These are phyloP conservation scores for Paramormyrops kingsleyae DNA, from an alignment of 2,113 vertebrate species.

Conservation along the genomic window DNA sequence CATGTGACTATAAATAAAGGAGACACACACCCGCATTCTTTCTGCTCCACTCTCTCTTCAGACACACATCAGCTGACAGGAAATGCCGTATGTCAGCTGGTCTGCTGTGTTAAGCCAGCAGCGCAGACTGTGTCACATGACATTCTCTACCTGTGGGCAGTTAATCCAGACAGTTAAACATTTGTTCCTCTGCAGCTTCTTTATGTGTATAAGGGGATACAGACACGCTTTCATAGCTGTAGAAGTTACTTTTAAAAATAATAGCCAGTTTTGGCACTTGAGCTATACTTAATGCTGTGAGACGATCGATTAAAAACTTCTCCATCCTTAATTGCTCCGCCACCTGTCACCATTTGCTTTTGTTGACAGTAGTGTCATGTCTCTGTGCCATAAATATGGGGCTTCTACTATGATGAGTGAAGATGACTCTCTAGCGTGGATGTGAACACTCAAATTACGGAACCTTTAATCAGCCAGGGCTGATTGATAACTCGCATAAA, in stretches of 20 bases:
- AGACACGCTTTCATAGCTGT: neutral
- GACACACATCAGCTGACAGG: neutral
- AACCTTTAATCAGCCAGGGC: neutral
- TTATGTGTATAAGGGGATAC: neutral
- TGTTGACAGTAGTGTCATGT: neutral
- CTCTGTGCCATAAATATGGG: neutral
- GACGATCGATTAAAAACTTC: neutral
- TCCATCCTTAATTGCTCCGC: neutral
- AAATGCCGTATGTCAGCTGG: neutral
- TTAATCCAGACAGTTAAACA: neutral
- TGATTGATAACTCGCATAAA: neutral
- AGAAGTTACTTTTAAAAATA: neutral
- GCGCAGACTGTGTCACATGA: neutral
- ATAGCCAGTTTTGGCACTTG: neutral
- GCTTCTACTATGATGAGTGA: neutral
- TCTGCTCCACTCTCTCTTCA: neutral
- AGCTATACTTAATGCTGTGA: neutral
- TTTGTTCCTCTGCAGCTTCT: neutral
- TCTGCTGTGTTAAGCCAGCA: neutral
- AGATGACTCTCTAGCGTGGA: neutral
- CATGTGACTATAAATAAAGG: neutral
- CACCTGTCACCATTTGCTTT: neutral
- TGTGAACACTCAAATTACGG: neutral
- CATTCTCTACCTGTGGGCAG: neutral
- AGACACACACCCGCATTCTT: neutral